A percentile compares a stretch with the other conserved stretches of the same genome.
Evolutionary conservation across 2,113 vertebrate genomes (phyloP).

Genomic region (Labeo catla): DNA sequence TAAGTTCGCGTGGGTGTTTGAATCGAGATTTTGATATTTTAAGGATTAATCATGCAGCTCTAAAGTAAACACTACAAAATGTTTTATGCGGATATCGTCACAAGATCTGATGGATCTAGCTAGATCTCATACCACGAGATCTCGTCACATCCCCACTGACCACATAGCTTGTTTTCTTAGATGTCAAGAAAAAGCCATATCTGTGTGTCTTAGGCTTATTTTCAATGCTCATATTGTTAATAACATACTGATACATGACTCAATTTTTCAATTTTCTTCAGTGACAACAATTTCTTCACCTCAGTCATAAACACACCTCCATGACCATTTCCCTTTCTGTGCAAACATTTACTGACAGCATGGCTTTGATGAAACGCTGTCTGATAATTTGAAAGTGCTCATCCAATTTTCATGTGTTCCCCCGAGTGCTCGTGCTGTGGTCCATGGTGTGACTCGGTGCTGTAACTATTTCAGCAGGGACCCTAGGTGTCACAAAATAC

Average conservation of each 20-base stretch:
- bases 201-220: not conserved
- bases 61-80: too few species aligned
- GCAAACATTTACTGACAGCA: slow-evolving; percentile 21
- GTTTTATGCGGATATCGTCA: too few species aligned
- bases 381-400: slow-evolving; percentile 36
- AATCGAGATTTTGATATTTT: too few species aligned
- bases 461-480: not conserved
- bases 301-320: slow-evolving; percentile 34
- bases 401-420: slow-evolving; percentile 45
- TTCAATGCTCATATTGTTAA: not conserved
- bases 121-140: too few species aligned
- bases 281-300: slow-evolving; percentile 25
- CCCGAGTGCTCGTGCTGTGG: not conserved
- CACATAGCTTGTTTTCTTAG: not conserved
- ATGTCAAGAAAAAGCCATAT: not conserved
- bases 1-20: too few species aligned
- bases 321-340: slow-evolving; percentile 27
- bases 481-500: slow-evolving; percentile 49
- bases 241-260: not conserved
- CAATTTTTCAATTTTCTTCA: slow-evolving; percentile 16
- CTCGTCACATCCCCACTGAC: too few species aligned
- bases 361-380: slow-evolving; percentile 50
- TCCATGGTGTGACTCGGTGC: not conserved
- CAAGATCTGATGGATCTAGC: too few species aligned
- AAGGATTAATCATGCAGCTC: too few species aligned